phyloP scores from a whole-genome alignment of 53 echinoderm and acorn worm species.

The Holothuria leucospilota region DNA sequence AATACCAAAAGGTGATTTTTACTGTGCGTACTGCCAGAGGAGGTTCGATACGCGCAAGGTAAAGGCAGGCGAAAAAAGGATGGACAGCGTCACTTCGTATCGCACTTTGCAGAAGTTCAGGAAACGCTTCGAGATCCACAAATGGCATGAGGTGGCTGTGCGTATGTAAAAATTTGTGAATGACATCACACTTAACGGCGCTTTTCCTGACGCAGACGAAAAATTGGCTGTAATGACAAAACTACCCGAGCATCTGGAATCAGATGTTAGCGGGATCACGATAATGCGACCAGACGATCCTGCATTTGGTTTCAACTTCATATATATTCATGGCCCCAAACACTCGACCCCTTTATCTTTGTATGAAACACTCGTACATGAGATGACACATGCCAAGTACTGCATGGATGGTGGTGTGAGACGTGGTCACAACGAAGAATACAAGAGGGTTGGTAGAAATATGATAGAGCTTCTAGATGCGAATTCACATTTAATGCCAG shows the following conservation, averaged over 20 bases:
- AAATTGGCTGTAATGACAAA: background rate
- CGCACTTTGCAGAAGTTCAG: background rate
- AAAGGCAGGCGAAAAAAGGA: background rate
- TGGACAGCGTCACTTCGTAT: background rate
- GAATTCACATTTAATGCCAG: background rate
- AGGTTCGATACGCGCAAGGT: conserved; percentile 6
- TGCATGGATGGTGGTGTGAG: no score
- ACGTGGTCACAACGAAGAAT: no score
- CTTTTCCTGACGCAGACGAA: background rate
- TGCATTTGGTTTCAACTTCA: background rate
- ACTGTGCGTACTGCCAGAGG: conserved; percentile 8
- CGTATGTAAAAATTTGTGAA: conserved; percentile 10
- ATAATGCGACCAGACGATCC: background rate
- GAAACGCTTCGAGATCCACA: background rate
- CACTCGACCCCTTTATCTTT: background rate
- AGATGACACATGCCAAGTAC: conserved; percentile 39
- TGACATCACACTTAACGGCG: background rate
- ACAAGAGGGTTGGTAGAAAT: no score
- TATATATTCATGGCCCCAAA: background rate
- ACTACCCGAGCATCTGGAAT: background rate
- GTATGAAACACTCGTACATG: conserved; percentile 35
- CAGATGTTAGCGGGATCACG: background rate
- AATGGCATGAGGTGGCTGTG: conserved; percentile 4
- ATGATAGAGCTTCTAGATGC: no score
- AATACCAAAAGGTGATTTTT: background rate